Evolutionary conservation across 1,140 invertebrate species (phyloP), one percentile per base, ranked within the genome.

Genomic region (Plectrocnemia conspersa): DNA sequence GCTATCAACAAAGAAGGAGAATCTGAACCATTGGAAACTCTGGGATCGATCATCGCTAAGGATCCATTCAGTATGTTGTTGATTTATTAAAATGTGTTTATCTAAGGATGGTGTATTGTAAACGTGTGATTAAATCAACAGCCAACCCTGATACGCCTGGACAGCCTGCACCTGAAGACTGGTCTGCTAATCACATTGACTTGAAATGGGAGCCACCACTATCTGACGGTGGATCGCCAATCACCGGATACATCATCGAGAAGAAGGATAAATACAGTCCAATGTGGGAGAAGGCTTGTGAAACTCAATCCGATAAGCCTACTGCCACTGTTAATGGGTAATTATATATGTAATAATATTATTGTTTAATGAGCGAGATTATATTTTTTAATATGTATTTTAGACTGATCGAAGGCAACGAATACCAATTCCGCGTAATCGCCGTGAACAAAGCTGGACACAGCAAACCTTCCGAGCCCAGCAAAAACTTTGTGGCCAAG

Each of bases 371-470:
- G 10, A 32, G n/a, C 21, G 15, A 50, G 2, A 53, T 18, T 35
- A 53, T 33, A 33, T 27, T 21, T 27, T 27, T 15, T 18, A 18
- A 53, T 22, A 29, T 35, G 55, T 22, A 19, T 50, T 56, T 21
- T 58, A 74, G 73, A 49, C 73, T 99, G 2, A 89, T 94, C 61
- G 94, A 98, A 78, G 95, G 95, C 36, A 93, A 95, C 67, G 93
- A 97, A 69, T 99, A 99, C 69, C 93, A 98, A 70, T 98, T 98
- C 83, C 83, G 96, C n/a, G 89, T 98, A 2, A 89, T 91, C 63
- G 95, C 96, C 24, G 78, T 95, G 19, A 98, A 98, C 70, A 95
- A 95, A 71, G 93, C 91, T 52, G 94, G 94, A 1, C 84, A 86
- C 67, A 93, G 91, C 40, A 88, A 91, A 64, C 90, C 93, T 0